Base-by-base conservation (phyloP, 2,113 vertebrate genomes). In the Limnothrissa miodon region DNA sequence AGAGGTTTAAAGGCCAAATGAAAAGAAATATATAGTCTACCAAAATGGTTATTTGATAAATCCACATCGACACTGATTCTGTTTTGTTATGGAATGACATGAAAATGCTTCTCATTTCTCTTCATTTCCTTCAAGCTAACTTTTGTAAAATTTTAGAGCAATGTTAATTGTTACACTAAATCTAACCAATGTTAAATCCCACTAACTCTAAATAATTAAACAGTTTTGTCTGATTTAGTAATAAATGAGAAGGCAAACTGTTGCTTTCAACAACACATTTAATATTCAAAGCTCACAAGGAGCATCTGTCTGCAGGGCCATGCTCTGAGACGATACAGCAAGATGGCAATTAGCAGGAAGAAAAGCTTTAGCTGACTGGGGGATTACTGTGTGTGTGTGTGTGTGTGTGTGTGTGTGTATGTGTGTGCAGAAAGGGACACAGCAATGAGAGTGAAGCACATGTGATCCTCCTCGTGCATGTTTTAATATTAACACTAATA, bases 301-400 rank as follows among this genome's bases (percentile, higher is more conserved):
- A 82, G 70, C 82, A 62, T 62, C 59, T 62, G 59, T 62, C 42
- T 4, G 80, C 48, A 45, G 59, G 82, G 53, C 36, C 19, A 13
- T 29, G 29, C 70, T 85, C 83, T 33, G 78, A 66, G 85, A 48
- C 59, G 62, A 83, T 84, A 84, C 66, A 21, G 66, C 62, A 66
- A 81, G 87, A 83, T 70, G 80, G 81, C 79, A 84, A 83, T 86
- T 86, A 84, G 62, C 21, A 56, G 78, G 45, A 51, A 86, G 80
- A 78, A 83, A 74, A 62, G 45, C 81, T 44, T 19, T 44, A 45
- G 66, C 66, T 85, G 78, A 62, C 48, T 93, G 90, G 92, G 92
- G 90, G 90, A 90, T 88, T 89, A 82, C 82, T 78, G 82, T 87
- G 90, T 87, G 88, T 83, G 86, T 83, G 13, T 1, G 84, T 21